Percentiles rank a stretch among this genome's conserved stretches.
Evolutionary conservation across 2,113 vertebrate genomes (phyloP).

Genomic region (Halichoeres trimaculatus): DNA sequence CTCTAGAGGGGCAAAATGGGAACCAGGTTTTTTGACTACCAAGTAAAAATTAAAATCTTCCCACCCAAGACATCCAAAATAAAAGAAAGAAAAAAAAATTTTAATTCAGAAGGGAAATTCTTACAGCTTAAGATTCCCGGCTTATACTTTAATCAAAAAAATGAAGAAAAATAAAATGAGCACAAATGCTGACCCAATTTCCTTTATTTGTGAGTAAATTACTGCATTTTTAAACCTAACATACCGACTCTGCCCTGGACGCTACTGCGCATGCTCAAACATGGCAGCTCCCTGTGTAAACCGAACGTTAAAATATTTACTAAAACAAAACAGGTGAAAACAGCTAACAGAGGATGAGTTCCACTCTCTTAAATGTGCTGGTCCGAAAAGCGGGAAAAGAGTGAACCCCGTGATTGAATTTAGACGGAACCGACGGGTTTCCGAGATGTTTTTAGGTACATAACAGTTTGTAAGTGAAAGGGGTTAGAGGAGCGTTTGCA

Average conservation of each 20-base stretch:
- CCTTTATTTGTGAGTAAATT: too few species aligned
- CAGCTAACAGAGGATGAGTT: not conserved
- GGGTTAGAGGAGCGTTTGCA: not conserved
- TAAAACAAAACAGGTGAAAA: not conserved
- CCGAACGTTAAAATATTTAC: not conserved
- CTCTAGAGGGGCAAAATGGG: not conserved
- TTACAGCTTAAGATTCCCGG: too few species aligned
- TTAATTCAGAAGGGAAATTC: too few species aligned
- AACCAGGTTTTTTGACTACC: too few species aligned
- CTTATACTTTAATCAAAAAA: too few species aligned
- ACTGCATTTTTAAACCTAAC: too few species aligned
- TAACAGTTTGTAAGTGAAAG: slow-evolving; percentile 44
- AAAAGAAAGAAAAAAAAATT: too few species aligned
- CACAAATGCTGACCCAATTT: too few species aligned
- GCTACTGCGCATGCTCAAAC: slow-evolving; percentile 49
- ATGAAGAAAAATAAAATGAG: too few species aligned
- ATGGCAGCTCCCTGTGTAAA: slow-evolving; percentile 38
- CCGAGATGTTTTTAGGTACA: slow-evolving; percentile 53
- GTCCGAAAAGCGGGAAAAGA: not conserved
- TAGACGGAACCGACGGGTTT: slow-evolving; percentile 55
- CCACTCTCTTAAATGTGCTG: not conserved
- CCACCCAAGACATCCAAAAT: too few species aligned
- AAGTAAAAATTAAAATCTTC: too few species aligned
- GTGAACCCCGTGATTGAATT: not conserved
- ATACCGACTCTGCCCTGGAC: not conserved